These are phyloP conservation scores for Typhlomys cinereus DNA, from an alignment of 2,113 vertebrate genomes.

Conservation along the genomic window DNA sequence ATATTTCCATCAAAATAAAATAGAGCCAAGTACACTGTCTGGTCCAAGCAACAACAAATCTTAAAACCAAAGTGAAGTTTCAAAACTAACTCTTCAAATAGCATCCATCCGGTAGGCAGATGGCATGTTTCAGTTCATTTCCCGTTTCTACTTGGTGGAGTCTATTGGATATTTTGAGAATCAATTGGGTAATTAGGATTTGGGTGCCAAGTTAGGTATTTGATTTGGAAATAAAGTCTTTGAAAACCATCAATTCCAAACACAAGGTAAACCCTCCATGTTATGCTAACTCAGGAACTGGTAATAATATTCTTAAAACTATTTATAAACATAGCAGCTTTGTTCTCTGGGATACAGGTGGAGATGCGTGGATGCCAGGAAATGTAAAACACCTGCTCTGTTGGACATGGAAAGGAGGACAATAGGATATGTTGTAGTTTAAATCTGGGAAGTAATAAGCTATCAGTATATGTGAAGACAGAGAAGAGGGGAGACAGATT, in stretches of 20 bases:
- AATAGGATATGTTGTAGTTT: neutral
- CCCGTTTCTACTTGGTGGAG: constrained; percentile 63
- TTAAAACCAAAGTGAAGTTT: constrained; percentile 63
- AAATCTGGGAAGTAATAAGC: neutral
- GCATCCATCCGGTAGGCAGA: constrained; percentile 18
- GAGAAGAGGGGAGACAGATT: neutral
- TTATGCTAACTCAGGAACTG: constrained; percentile 49
- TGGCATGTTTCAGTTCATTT: constrained; percentile 65
- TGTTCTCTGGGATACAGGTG: constrained; percentile 43
- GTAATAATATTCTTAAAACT: constrained; percentile 50
- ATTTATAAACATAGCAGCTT: constrained; percentile 40
- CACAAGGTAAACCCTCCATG: constrained; percentile 36
- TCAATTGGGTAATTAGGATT: constrained; percentile 65
- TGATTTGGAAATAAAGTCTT: constrained; percentile 73
- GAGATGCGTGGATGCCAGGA: constrained; percentile 1
- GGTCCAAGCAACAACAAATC: constrained; percentile 63
- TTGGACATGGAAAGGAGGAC: neutral
- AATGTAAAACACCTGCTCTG: constrained; percentile 63
- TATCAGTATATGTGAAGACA: neutral
- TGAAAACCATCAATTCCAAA: constrained; percentile 73
- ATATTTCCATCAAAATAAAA: constrained; percentile 74
- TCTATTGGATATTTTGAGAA: constrained; percentile 71
- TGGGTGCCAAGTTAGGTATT: constrained; percentile 69
- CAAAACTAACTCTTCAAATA: constrained; percentile 74
- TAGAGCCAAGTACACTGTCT: constrained; percentile 48